Evolutionary conservation across 2,888 invertebrate genomes (phyloP), one percentile per base, ranked within the genome.

Genomic region (Lucinisca nassula): DNA sequence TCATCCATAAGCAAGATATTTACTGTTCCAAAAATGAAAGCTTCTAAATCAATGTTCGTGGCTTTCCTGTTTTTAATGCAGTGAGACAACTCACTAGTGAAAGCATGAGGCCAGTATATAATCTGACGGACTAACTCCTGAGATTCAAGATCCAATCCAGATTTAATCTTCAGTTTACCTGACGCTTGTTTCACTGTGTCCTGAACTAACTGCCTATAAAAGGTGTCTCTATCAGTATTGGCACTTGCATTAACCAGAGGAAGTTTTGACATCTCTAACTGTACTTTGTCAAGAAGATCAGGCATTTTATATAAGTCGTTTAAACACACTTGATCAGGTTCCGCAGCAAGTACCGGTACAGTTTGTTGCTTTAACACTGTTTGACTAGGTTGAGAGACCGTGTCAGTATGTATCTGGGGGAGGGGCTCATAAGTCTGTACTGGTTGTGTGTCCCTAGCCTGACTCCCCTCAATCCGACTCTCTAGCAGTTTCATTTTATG

Each of bases 161-260:
- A 76, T 55, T 76, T 76, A 32, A 76, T 55, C 24, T 76, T 76
- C 21, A 76, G 32, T 55, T 76, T 76, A 76, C 76, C 76, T 40
- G 40, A 40, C 14, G 14, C 40, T 14, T 40, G 40, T 40, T 40
- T 40, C 40, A 40, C 14, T 40, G 40, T 40, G 40, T 40, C 40
- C 40, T 40, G 40, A 10, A 40, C 40, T 40, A 40, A 40, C 40
- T 40, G 40, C 14, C 40, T 40, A 14, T 40, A 10, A 40, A 40
- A 40, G 6, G 40, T 40, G 40, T 40, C 40, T 40, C 40, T 40
- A 14, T 40, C 14, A 40, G 8, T 40, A 14, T 14, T 40, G 40
- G 14, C 40, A 40, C 14, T 40, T 40, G 14, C 14, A 14, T 14
- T 40, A 6, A 10, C 14, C 14, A 40, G 14, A 10, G 40, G 40